Evolutionary conservation across 1,140 invertebrate genomes (phyloP), one percentile per base, ranked within the genome.

Genomic region (Euwallacea similis): DNA sequence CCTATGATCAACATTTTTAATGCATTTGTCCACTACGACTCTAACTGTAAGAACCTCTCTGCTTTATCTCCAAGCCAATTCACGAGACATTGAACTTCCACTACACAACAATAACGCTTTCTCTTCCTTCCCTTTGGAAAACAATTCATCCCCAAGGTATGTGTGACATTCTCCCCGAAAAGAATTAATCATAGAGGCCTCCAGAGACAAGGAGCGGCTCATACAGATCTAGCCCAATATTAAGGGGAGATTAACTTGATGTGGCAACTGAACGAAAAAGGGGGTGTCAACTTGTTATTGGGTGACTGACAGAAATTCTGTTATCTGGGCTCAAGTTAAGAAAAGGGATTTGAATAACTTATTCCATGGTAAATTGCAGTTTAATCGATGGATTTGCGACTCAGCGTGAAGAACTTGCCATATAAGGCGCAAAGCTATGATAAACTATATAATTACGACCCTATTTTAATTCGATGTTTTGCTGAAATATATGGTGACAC

Each of bases 211-310:
- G 21, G 55, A n/a, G 55, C 21, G n/a, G 10, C 55, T 11, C 21
- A 58, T 10, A 58, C 21, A 21, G n/a, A 58, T 58, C 55, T 41
- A 16, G 21, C 55, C 21, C 21, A 13, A 58, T 58, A 58, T 58
- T 58, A 58, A 58, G 16, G n/a, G n/a, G 16, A 58, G 55, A 58
- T 58, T 58, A 58, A 58, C 55, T 58, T 58, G n/a, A 50, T 50
- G 16, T 10, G 55, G 55, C 21, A 58, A 58, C n/a, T 58, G 21
- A 58, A 58, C n/a, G 55, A 58, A 33, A 15, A 16, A 16, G 55
- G 55, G 55, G 55, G 16, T 41, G 55, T 58, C 55, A 58, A 15
- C 13, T 58, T 16, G 55, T 58, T 58, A 58, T 41, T 58, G 21
- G 13, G 10, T 58, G 55, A n/a, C 16, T 15, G 55, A 15, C 55